Conservation (phyloP, 23 tunicate genomes). For the Trididemnum nubilum region DNA sequence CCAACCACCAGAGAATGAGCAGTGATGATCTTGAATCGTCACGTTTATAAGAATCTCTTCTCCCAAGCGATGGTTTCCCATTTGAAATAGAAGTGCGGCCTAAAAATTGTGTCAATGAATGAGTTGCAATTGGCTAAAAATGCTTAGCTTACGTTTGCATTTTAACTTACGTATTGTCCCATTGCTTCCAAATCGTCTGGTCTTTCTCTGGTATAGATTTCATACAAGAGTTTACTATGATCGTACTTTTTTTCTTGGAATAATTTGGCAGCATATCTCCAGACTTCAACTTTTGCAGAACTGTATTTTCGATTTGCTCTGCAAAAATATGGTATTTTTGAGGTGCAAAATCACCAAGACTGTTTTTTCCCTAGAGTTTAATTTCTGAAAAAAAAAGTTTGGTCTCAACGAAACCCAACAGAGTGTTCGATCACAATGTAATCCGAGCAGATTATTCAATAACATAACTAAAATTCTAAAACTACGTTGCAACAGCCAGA, state of each 20-base stretch:
- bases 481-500: too few relatives aligned
- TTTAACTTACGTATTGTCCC: constrained; percentile 29
- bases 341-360: too few relatives aligned
- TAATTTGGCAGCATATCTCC: not conserved
- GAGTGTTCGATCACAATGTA: too few relatives aligned
- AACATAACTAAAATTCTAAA: too few relatives aligned
- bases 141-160: not conserved
- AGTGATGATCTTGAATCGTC: not conserved
- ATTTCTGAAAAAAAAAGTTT: too few relatives aligned
- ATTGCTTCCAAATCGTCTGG: constrained; percentile 15
- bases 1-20: not conserved
- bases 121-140: not conserved
- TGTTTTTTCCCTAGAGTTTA: too few relatives aligned
- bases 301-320: too few relatives aligned
- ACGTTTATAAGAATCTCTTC: constrained; percentile 2
- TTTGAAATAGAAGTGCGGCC: constrained; percentile 26
- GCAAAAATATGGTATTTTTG: too few relatives aligned
- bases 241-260: constrained; percentile 8
- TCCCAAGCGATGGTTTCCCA: not conserved
- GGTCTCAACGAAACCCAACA: too few relatives aligned
- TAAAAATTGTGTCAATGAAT: too few relatives aligned
- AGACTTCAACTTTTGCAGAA: too few relatives aligned
- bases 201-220: not conserved
- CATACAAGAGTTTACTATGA: constrained; percentile 13
- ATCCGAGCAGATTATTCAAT: too few relatives aligned